Evolutionary conservation across 1,140 invertebrate species (phyloP).

Genomic region (Helicoverpa armigera): DNA sequence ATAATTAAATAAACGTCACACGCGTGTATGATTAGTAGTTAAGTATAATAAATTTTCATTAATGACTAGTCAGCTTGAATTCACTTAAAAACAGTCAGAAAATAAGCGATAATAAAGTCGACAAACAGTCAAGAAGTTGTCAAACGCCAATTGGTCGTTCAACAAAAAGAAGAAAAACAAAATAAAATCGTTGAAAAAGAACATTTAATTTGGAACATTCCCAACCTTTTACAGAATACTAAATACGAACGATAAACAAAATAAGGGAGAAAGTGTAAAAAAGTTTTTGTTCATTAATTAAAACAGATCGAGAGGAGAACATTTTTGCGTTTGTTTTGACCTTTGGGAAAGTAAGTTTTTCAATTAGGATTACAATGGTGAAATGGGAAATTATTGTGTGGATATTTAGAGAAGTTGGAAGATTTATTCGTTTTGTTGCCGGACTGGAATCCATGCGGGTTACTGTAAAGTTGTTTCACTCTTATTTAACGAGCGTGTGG

Average conservation of each 20-base stretch:
- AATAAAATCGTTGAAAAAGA: neutral
- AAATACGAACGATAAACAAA: conserved; percentile 3
- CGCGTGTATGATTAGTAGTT: too few species aligned
- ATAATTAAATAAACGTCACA: too few species aligned
- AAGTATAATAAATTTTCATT: too few species aligned
- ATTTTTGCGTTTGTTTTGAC: conserved; percentile 21
- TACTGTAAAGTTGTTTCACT: too few species aligned
- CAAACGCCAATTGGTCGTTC: too few species aligned
- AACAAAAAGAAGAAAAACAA: neutral
- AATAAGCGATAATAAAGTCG: too few species aligned
- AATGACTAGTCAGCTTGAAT: neutral
- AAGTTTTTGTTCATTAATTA: conserved; percentile 30
- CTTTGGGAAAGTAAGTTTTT: conserved; percentile 27
- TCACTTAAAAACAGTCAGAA: too few species aligned
- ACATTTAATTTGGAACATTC: neutral
- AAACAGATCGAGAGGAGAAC: conserved; percentile 12
- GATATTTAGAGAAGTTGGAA: neutral
- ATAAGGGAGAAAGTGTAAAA: conserved; percentile 1
- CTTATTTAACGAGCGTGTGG: too few species aligned
- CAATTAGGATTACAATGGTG: conserved; percentile 21
- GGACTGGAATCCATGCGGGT: neutral
- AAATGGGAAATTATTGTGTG: neutral
- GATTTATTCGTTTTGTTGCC: neutral
- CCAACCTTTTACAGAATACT: neutral
- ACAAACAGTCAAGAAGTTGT: too few species aligned